phyloP scores from a whole-genome alignment of 2,797 vertebrate genomes.

The Anguilla marmorata region DNA sequence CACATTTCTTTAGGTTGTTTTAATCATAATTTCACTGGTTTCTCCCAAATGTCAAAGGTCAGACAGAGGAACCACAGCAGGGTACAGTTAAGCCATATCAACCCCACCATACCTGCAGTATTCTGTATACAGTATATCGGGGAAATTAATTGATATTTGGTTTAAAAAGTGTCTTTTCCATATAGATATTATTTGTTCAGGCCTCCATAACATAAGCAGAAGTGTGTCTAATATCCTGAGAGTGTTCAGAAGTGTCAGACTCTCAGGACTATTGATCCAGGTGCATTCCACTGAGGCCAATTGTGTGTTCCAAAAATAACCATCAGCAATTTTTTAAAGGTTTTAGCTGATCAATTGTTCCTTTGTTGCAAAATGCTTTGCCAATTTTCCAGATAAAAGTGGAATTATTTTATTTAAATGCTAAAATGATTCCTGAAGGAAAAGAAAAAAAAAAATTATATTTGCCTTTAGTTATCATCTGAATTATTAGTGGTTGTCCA shows the following conservation, averaged over 20 bases:
- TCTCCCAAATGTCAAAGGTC: not conserved
- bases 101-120: not conserved
- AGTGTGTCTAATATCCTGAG: not conserved
- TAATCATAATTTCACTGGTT: not conserved
- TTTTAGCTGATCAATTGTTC: not conserved
- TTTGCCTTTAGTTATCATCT: not conserved
- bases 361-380: not conserved
- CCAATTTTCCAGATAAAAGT: too few relatives aligned
- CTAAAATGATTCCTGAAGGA: not conserved
- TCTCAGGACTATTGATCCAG: conserved; percentile 8
- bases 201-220: not conserved
- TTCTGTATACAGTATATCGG: not conserved
- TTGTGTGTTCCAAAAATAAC: not conserved
- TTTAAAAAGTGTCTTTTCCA: not conserved
- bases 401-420: too few relatives aligned
- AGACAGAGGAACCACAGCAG: not conserved
- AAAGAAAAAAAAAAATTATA: not conserved
- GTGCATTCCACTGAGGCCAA: not conserved
- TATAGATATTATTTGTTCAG: not conserved
- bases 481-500: not conserved
- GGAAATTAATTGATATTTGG: not conserved
- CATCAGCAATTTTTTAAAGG: not conserved
- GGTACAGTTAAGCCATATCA: not conserved
- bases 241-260: not conserved
- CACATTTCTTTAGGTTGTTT: not conserved